Base-by-base conservation (phyloP, 2,888 invertebrate genomes). In the Leucania comma region DNA sequence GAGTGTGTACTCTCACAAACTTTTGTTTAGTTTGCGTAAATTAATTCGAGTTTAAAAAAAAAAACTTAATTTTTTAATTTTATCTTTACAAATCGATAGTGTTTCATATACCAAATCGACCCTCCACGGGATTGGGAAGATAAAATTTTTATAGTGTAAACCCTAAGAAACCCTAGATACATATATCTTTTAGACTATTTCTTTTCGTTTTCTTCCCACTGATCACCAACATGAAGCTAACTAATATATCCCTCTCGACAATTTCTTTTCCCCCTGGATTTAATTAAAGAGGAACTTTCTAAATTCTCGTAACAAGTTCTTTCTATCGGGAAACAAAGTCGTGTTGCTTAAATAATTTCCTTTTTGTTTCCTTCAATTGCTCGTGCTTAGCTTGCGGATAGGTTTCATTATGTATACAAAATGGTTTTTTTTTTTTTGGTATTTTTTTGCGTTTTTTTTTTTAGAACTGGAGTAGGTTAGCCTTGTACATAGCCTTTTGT, bases 271-370 rank as follows among this genome's bases (percentile, higher is more conserved):
- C 3, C 60, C 54, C 17, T 3, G 51, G 60, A 72, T 80, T 80
- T 80, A 80, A 80, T 80, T 80, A 80, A 80, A 80, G 53, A 24
- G 46, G 50, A 80, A 76, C 72, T 82, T 80, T 83, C 73, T 74
- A 82, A 84, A 83, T 82, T 78, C 80, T 71, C 74, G 9, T 32
- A 57, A 59, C 56, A n/a, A 12, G 50, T 83, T 72, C 38, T 83
- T 83, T 76, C 84, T 76, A 68, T 68, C 75, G 64, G 80, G 42
- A 73, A 75, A 80, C 65, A 66, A 79, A 80, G 68, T 73, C 72
- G 67, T 81, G 84, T 75, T 80, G 82, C 74, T 76, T 84, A 80
- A 84, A 81, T 84, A 72, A 82, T 82, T 84, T 73, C 53, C 66
- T 73, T 60, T 73, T 61, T 68, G 59, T 46, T 78, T 69, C 20